Evolutionary conservation across 1,140 invertebrate genomes (phyloP).

Genomic region (Bemisia tabaci): DNA sequence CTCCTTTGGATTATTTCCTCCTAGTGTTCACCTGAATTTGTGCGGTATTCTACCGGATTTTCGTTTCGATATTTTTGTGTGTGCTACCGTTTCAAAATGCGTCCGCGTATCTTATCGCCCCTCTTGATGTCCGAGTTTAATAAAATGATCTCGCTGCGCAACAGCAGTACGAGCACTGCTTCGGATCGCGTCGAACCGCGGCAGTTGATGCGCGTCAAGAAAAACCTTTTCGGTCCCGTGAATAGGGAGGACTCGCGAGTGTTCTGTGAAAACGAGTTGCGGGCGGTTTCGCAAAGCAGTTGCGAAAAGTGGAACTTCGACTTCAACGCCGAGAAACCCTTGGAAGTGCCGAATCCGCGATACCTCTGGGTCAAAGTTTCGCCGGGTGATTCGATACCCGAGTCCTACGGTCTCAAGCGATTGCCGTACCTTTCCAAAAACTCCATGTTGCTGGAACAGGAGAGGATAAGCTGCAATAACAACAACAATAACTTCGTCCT

Average conservation of each 20-base stretch:
- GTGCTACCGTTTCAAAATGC: no score
- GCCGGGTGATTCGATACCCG: not conserved
- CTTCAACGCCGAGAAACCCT: constrained; percentile 5
- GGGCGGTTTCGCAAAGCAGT: not conserved
- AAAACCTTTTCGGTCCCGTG: constrained; percentile 7
- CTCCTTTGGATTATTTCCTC: no score
- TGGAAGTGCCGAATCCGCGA: not conserved
- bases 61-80: no score
- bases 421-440: not conserved
- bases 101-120: not conserved
- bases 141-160: not conserved
- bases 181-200: not conserved
- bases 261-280: not conserved
- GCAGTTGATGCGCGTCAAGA: not conserved
- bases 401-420: not conserved
- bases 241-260: constrained; percentile 1
- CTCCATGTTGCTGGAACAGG: not conserved
- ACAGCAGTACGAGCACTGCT: not conserved
- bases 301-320: constrained; percentile 10
- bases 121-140: not conserved
- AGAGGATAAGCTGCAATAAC: not conserved
- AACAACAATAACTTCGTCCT: not conserved
- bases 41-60: no score
- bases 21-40: no score
- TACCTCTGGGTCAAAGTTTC: constrained; percentile 5